Percentiles rank a stretch among this genome's conserved stretches.
phyloP scores from a whole-genome alignment of 1,140 invertebrate genomes.

The Lepidurus apus region DNA sequence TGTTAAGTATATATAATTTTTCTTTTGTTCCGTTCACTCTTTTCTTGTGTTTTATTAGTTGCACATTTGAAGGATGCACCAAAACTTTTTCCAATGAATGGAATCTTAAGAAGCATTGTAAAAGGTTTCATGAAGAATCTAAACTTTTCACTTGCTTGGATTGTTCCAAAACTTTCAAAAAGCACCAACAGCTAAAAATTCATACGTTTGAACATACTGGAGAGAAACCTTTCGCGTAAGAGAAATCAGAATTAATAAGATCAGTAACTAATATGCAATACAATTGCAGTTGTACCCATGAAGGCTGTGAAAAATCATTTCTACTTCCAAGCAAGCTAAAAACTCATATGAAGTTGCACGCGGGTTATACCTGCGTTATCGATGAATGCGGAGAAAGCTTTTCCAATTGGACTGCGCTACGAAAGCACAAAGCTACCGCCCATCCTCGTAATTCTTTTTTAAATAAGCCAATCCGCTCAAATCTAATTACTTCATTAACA shows the following conservation, averaged over 20 bases:
- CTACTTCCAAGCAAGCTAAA: constrained; percentile 31
- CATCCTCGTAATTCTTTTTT: constrained; percentile 24
- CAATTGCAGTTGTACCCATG: neutral
- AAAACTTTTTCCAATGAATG: constrained; percentile 22
- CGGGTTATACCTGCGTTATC: constrained; percentile 23
- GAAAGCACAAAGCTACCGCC: constrained; percentile 25
- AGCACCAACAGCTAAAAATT: constrained; percentile 30
- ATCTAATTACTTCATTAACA: constrained; percentile 22
- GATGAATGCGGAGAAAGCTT: constrained; percentile 27
- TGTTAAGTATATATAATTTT: neutral
- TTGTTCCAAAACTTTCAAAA: constrained; percentile 27
- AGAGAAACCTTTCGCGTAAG: constrained; percentile 30
- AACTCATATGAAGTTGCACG: constrained; percentile 28
- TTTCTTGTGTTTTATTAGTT: neutral
- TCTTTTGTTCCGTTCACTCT: neutral
- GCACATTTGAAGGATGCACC: neutral
- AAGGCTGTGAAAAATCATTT: constrained; percentile 33
- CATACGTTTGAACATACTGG: constrained; percentile 33
- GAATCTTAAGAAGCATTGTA: neutral
- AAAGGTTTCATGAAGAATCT: constrained; percentile 25
- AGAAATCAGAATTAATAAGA: neutral
- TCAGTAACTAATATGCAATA: neutral
- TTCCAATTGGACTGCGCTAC: constrained; percentile 23
- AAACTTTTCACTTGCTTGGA: constrained; percentile 25
- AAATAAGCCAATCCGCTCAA: neutral